phyloP scores from a whole-genome alignment of 2,113 vertebrate genomes.

The Percopsis transmontana region DNA sequence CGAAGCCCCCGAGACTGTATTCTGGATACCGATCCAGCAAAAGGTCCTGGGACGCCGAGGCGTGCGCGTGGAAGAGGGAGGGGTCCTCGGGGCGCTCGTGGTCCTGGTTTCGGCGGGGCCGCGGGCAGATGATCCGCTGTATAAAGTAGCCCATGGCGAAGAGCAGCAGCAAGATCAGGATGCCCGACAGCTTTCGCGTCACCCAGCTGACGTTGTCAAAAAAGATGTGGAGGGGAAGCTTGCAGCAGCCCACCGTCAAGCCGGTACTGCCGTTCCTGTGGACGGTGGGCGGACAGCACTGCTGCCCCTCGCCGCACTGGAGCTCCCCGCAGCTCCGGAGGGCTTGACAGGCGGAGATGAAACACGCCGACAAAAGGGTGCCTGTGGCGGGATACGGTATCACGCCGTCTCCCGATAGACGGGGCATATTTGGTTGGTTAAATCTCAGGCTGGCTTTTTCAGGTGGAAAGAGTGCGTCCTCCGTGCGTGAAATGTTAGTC shows the following conservation, averaged over 20 bases:
- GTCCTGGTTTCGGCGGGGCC: slow-evolving; percentile 79
- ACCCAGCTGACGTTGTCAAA: slow-evolving; percentile 89
- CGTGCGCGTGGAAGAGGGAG: slow-evolving; percentile 77
- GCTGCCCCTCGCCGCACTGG: slow-evolving; percentile 82
- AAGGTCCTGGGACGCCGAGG: slow-evolving; percentile 84
- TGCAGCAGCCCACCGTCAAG: slow-evolving; percentile 80
- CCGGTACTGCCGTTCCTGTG: slow-evolving; percentile 74
- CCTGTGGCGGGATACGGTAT: slow-evolving; percentile 47
- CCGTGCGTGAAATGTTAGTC: not conserved
- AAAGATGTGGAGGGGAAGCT: slow-evolving; percentile 83
- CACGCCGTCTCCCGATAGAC: slow-evolving; percentile 57
- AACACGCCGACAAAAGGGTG: slow-evolving; percentile 64
- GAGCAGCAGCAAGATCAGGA: slow-evolving; percentile 87
- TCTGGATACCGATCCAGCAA: slow-evolving; percentile 79
- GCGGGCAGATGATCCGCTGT: slow-evolving; percentile 90
- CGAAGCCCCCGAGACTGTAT: slow-evolving; percentile 68
- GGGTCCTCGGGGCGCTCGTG: slow-evolving; percentile 74
- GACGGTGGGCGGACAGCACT: slow-evolving; percentile 79
- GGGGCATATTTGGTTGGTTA: slow-evolving; percentile 61
- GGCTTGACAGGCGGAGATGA: slow-evolving; percentile 70
- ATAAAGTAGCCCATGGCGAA: slow-evolving; percentile 93
- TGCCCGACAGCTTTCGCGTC: slow-evolving; percentile 88
- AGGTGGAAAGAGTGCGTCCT: not conserved
- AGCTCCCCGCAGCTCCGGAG: slow-evolving; percentile 80
- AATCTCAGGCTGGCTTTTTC: slow-evolving; percentile 9